phyloP scores from a whole-genome alignment of 2,888 invertebrate species.

The Elgonia sp. region DNA sequence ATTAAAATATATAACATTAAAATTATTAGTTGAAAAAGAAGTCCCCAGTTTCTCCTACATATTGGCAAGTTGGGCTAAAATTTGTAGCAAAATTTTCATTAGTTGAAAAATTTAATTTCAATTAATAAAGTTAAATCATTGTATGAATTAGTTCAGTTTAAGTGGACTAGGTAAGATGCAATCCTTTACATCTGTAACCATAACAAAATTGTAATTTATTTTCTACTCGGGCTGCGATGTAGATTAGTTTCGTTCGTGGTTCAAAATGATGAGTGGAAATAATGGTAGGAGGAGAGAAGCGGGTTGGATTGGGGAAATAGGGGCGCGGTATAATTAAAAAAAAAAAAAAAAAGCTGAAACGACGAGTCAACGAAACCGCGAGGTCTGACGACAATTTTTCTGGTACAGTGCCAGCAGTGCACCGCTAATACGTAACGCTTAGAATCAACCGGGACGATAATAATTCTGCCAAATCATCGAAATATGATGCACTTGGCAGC shows the following conservation, averaged over 20 bases:
- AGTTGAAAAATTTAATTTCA: no score
- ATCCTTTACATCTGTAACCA: constrained; percentile 4
- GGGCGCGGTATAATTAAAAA: constrained; percentile 67
- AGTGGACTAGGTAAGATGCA: no score
- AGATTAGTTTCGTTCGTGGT: constrained; percentile 64
- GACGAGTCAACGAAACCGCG: constrained; percentile 70
- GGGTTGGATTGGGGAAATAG: constrained; percentile 56
- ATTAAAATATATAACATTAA: no score
- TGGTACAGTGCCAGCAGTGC: constrained; percentile 73
- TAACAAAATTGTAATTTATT: constrained; percentile 44
- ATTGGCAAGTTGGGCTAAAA: no score
- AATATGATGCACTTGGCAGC: constrained; percentile 69
- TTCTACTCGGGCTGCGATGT: constrained; percentile 52
- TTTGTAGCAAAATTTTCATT: no score
- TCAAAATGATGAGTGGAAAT: constrained; percentile 65
- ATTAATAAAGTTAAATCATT: no score
- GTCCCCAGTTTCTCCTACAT: no score
- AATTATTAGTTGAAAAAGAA: no score
- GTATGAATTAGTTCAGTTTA: no score
- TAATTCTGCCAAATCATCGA: constrained; percentile 73
- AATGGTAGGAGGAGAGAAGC: constrained; percentile 10
- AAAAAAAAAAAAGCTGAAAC: constrained; percentile 71
- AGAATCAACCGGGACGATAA: constrained; percentile 69
- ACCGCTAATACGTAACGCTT: constrained; percentile 66
- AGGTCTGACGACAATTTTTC: constrained; percentile 66